Evolutionary conservation across 2,797 vertebrate genomes (phyloP), one percentile per base, ranked within the genome.

Genomic region (Taeniopygia guttata): DNA sequence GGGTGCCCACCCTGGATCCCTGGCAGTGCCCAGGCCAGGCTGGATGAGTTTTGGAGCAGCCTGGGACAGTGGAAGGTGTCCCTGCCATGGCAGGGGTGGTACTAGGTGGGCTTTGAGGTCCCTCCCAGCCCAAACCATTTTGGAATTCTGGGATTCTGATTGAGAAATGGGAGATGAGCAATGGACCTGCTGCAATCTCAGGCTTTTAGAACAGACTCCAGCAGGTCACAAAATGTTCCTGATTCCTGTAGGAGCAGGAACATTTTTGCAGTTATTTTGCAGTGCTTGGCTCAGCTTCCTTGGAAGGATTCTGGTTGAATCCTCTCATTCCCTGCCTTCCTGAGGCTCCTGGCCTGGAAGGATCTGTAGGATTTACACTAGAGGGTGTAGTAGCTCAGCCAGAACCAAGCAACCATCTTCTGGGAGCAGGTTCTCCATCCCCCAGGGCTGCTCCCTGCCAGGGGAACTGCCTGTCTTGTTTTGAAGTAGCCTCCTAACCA

Each of bases 341-440:
- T 55, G 78, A 29, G n/a, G 62, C 83, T 83, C 2, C 1, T 10
- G 52, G 5, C 42, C 40, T 56, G 76, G 38, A 29, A 75, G 56
- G 79, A 56, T 74, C 60, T 76, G 72, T n/a, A 32, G 51, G 69
- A 32, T 78, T 88, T 86, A 86, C 95, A 55, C 94, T 91, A 95
- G 96, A 93, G 95, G 93, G 95, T 93, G 93, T 22, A 84, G 87
- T 94, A 13, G 82, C 59, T 91, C 62, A 94, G 72, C 75, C 55
- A 34, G 64, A 55, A 8, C 42, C 78, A 80, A 85, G 91, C 79
- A 93, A 74, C 91, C 91, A 85, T 89, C 79, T 82, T 89, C 89
- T 49, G 78, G 49, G 49, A 54, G 79, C 72, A 64, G 51, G 16
- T 74, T 73, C 86, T 91, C 9, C 7, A 17, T 52, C 68, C 81